phyloP scores from a whole-genome alignment of 2,797 vertebrate species.

The Gymnopithys bicolor region DNA sequence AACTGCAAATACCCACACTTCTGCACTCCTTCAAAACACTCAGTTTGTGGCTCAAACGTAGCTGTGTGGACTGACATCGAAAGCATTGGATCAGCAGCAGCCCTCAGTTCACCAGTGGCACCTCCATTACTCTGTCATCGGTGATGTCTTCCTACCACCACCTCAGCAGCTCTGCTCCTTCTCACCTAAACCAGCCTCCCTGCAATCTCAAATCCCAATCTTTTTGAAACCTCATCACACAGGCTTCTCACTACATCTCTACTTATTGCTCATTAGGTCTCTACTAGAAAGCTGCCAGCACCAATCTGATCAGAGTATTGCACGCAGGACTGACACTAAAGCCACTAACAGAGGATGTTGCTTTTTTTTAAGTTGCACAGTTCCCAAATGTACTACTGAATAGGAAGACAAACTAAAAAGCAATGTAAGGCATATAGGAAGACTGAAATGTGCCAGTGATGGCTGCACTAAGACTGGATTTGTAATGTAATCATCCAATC shows the following conservation, averaged over 20 bases:
- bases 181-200: background rate
- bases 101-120: accelerated
- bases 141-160: background rate
- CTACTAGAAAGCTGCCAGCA: background rate
- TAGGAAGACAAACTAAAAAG: background rate
- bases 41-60: accelerated
- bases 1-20: background rate
- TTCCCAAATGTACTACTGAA: background rate
- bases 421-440: background rate
- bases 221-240: background rate
- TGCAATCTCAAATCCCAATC: background rate
- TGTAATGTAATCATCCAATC: background rate
- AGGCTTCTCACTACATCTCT: background rate
- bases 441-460: background rate
- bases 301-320: background rate
- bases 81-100: background rate
- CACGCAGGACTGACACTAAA: background rate
- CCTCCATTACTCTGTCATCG: accelerated
- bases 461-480: background rate
- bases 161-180: background rate
- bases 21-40: background rate
- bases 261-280: background rate
- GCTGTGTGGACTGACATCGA: background rate
- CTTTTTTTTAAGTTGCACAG: background rate
- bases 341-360: background rate